phyloP scores from a whole-genome alignment of 2,113 vertebrate species.

The Emydocephalus ijimae region DNA sequence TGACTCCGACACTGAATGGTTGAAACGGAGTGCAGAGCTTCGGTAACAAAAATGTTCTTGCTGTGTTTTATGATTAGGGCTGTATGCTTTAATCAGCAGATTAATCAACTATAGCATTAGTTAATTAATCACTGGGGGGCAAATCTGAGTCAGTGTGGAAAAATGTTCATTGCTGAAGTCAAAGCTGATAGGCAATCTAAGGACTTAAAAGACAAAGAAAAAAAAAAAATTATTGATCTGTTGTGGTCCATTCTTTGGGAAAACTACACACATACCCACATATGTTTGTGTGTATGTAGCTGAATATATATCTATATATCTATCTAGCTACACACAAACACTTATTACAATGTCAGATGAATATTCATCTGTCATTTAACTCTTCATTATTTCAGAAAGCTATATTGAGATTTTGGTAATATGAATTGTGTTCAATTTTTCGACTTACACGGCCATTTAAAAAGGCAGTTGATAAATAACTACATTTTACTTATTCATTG shows the following conservation, averaged over 20 bases:
- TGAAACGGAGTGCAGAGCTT: not conserved
- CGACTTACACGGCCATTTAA: not conserved
- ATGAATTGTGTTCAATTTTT: not conserved
- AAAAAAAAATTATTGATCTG: not conserved
- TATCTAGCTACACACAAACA: not conserved
- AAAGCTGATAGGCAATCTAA: not conserved
- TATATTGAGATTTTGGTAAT: not conserved
- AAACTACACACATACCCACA: not conserved
- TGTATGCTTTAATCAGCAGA: slow-evolving; percentile 6
- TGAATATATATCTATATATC: not conserved
- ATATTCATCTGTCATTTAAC: not conserved
- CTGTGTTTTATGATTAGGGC: not conserved
- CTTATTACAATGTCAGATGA: not conserved
- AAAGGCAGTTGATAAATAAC: not conserved
- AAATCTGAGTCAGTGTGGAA: not conserved
- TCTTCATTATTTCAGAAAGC: not conserved
- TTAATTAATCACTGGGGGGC: not conserved
- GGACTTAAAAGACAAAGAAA: not conserved
- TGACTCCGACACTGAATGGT: not conserved
- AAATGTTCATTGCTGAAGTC: not conserved
- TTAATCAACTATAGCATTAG: slow-evolving; percentile 11
- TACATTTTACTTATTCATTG: not conserved
- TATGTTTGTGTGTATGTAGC: not conserved
- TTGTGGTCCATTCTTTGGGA: not conserved
- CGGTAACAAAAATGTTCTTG: not conserved